A percentile compares a stretch with the other conserved stretches of the same genome.
These are phyloP conservation scores for Gnatocerus cornutus DNA, from an alignment of 2,888 invertebrate species.

Conservation along the genomic window DNA sequence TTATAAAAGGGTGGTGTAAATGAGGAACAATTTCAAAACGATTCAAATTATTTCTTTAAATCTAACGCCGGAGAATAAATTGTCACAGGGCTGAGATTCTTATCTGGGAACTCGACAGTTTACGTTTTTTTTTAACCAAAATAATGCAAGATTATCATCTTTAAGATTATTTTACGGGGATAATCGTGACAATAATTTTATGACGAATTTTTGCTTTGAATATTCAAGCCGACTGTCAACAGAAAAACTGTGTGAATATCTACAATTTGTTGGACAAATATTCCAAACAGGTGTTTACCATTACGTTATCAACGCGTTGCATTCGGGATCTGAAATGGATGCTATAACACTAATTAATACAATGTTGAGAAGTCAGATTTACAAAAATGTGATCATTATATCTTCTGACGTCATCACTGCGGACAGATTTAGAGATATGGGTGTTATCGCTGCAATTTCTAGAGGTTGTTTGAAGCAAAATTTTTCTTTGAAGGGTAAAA, in stretches of 20 bases:
- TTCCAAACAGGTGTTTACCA: conserved; percentile 26
- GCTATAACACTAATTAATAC: conserved; percentile 10
- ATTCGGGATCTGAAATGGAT: conserved; percentile 11
- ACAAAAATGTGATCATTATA: background rate
- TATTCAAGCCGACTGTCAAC: conserved; percentile 3
- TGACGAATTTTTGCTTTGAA: conserved; percentile 28
- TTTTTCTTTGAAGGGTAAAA: no score
- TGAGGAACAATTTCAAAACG: conserved; percentile 48
- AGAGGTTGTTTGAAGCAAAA: no score
- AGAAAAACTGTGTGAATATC: conserved; percentile 5
- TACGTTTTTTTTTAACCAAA: conserved; percentile 17
- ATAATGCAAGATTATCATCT: conserved; percentile 36
- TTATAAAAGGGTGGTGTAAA: conserved; percentile 49
- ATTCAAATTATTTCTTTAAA: conserved; percentile 51
- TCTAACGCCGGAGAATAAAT: conserved; percentile 41
- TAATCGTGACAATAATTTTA: conserved; percentile 22
- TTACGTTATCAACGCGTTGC: conserved; percentile 31
- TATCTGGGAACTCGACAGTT: conserved; percentile 22
- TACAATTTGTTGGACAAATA: conserved; percentile 31
- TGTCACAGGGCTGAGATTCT: conserved; percentile 48
- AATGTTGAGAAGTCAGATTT: background rate
- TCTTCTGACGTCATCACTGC: background rate
- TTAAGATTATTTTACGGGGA: conserved; percentile 1
- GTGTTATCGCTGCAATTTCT: no score
- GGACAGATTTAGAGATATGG: background rate